Conservation (phyloP, 2,888 invertebrate genomes). For the Minunthozetes semirufus region DNA sequence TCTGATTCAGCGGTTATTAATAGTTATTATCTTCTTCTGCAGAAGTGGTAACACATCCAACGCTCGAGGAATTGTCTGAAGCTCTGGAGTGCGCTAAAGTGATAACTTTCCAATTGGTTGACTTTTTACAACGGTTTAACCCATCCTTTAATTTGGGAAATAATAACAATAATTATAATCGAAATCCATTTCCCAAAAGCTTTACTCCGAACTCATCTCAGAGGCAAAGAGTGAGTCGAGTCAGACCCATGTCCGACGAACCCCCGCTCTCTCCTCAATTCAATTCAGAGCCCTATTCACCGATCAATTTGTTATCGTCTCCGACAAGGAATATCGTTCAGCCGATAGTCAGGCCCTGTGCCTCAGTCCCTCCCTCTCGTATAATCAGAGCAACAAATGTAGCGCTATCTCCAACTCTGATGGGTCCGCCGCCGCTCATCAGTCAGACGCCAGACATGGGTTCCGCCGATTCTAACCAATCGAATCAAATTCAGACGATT, state of each 20-base stretch:
- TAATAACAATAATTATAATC: background rate
- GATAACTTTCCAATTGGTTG: slow-evolving; percentile 25
- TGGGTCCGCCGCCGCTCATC: background rate
- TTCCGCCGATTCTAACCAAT: background rate
- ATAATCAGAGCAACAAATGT: slow-evolving; percentile 1
- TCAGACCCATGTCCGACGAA: background rate
- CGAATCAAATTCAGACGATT: background rate
- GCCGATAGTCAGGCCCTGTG: background rate
- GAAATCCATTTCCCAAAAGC: background rate
- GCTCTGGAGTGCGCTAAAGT: slow-evolving; percentile 33
- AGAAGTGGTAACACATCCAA: slow-evolving; percentile 31
- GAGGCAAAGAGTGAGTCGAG: background rate
- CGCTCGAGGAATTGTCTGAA: slow-evolving; percentile 25
- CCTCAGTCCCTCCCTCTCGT: slow-evolving; percentile 11
- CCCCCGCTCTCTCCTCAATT: background rate
- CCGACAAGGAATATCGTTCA: background rate
- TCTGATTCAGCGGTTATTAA: background rate
- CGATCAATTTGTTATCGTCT: background rate
- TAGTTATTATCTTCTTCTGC: background rate
- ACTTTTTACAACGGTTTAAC: slow-evolving; percentile 1
- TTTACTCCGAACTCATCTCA: background rate
- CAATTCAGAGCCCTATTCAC: slow-evolving; percentile 13
- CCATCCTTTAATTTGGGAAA: background rate
- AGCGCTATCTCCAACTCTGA: background rate
- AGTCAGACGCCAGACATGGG: background rate